Conservation (phyloP, 2,113 vertebrate species). For the Steatornis caripensis region DNA sequence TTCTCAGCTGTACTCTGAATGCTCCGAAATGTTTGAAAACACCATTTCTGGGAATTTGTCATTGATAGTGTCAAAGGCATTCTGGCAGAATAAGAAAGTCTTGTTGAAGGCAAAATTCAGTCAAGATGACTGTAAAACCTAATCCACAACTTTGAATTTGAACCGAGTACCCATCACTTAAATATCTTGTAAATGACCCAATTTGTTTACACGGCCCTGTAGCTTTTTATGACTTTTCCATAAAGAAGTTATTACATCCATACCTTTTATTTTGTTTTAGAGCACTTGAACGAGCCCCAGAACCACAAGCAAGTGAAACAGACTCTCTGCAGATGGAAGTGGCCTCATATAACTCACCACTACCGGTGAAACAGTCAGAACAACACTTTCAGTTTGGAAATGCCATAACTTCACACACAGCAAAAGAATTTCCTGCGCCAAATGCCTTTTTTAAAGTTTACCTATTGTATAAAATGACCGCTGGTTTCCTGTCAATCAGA, state of each 20-base stretch:
- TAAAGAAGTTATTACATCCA: slow-evolving; percentile 78
- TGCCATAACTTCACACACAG: slow-evolving; percentile 50
- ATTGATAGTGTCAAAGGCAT: neutral
- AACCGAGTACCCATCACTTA: slow-evolving; percentile 64
- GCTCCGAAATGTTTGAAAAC: neutral
- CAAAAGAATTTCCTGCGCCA: slow-evolving; percentile 67
- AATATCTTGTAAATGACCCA: slow-evolving; percentile 74
- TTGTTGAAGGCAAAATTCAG: slow-evolving; percentile 41
- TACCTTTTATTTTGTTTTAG: slow-evolving; percentile 73
- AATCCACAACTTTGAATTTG: slow-evolving; percentile 55
- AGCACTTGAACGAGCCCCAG: slow-evolving; percentile 70
- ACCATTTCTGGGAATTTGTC: neutral
- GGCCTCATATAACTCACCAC: slow-evolving; percentile 72
- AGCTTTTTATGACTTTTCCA: slow-evolving; percentile 75
- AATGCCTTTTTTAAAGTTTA: slow-evolving; percentile 15
- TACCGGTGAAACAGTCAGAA: slow-evolving; percentile 60
- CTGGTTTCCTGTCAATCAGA: slow-evolving; percentile 33
- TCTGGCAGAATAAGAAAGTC: neutral
- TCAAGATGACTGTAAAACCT: slow-evolving; percentile 47
- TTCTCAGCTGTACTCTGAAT: neutral
- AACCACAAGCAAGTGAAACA: slow-evolving; percentile 73
- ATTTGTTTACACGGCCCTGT: slow-evolving; percentile 74
- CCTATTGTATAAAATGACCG: slow-evolving; percentile 11
- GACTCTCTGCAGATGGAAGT: slow-evolving; percentile 61
- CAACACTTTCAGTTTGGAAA: slow-evolving; percentile 62